Evolutionary conservation across 2,113 vertebrate species (phyloP).

Genomic region (Zosterops borbonicus): DNA sequence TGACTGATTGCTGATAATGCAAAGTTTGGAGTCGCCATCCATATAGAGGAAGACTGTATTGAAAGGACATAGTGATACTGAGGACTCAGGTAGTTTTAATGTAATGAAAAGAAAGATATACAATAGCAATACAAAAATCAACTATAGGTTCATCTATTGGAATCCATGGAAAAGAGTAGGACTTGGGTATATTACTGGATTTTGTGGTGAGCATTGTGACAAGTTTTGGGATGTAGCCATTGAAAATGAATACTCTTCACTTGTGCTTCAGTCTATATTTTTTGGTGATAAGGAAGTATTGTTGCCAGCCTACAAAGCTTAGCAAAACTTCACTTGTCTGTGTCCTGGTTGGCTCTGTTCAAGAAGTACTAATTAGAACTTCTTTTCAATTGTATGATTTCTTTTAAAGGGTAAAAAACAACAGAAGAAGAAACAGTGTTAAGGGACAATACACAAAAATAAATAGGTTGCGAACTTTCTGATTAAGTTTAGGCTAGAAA

Average conservation of each 20-base stretch:
- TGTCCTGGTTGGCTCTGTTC: neutral
- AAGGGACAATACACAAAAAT: neutral
- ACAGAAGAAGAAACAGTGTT: neutral
- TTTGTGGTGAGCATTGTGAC: neutral
- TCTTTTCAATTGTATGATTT: neutral
- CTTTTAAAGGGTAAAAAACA: neutral
- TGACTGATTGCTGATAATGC: neutral
- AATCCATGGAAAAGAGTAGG: neutral
- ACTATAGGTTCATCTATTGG: neutral
- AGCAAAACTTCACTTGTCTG: neutral
- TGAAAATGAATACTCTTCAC: neutral
- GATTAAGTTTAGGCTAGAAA: neutral
- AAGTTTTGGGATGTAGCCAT: neutral
- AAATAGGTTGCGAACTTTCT: neutral
- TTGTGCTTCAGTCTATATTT: neutral
- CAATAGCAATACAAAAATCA: neutral
- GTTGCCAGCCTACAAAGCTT: neutral
- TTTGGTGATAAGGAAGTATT: neutral
- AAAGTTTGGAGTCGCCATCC: accelerated
- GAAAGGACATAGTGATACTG: neutral
- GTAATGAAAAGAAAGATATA: neutral
- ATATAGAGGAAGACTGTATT: neutral
- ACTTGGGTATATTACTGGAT: neutral
- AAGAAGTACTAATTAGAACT: neutral
- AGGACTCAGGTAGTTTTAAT: neutral